Conservation (phyloP, 2,888 invertebrate species). For the Yponomeuta evonymella region DNA sequence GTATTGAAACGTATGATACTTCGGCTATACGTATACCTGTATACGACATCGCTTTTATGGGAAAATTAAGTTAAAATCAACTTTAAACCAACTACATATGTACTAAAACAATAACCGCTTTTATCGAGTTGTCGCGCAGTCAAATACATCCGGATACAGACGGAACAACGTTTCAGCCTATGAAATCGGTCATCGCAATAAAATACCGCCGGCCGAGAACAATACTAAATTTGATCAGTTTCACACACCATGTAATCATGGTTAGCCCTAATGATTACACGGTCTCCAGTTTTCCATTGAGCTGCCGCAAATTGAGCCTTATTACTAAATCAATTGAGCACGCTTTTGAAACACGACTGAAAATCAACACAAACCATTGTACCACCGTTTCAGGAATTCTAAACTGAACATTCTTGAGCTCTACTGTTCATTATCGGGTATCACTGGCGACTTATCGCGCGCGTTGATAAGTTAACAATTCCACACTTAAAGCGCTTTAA, state of each 20-base stretch:
- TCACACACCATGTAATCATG: slow-evolving; percentile 19
- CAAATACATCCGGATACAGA: no score
- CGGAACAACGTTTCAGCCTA: slow-evolving; percentile 28
- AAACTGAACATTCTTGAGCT: slow-evolving; percentile 63
- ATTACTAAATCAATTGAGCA: not conserved
- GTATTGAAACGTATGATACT: no score
- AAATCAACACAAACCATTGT: slow-evolving; percentile 53
- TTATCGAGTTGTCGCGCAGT: no score
- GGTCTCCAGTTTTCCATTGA: not conserved
- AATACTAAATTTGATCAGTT: slow-evolving; percentile 18
- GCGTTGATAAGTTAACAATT: slow-evolving; percentile 32
- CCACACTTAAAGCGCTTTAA: not conserved
- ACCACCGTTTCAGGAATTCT: slow-evolving; percentile 68
- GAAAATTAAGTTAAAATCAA: no score
- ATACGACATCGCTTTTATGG: no score
- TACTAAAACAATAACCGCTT: no score
- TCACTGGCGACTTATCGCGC: slow-evolving; percentile 46
- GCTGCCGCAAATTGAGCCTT: not conserved
- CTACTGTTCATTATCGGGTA: slow-evolving; percentile 42
- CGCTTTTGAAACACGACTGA: not conserved
- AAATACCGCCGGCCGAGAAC: not conserved
- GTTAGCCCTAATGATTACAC: not conserved
- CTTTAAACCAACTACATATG: no score
- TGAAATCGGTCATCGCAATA: slow-evolving; percentile 16
- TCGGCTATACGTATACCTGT: no score